Evolutionary conservation across 1,140 invertebrate species (phyloP), one percentile per base, ranked within the genome.

Genomic region (Coenobita brevimanus): DNA sequence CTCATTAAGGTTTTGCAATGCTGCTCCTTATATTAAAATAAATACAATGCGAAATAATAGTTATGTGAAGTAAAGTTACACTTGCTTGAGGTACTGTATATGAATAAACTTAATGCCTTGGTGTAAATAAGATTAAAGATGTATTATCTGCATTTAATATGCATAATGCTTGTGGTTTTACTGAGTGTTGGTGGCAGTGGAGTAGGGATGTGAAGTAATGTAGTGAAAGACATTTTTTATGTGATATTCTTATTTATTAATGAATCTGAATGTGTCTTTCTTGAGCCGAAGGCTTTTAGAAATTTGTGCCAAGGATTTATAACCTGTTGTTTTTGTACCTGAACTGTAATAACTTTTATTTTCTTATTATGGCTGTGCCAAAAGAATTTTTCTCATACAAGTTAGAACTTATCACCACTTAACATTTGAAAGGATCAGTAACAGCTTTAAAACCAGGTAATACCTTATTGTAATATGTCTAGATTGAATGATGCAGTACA

Each of bases 211-310:
- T 88, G 86, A 88, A 87, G 85, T 87, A 81, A 88, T 88, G 86
- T 88, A 88, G 86, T 88, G 86, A 88, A 88, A 88, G 86, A 88
- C 86, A 88, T 82, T 88, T 87, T 88, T 82, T 67, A 88, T 88
- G 86, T 88, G 86, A 88, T 88, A 88, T 62, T 88, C 69, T 82
- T 88, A 82, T 88, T 88, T 88, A 88, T 82, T 76, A 82, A 82
- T 88, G 80, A 88, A 82, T 88, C 62, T 88, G 64, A 76, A 87
- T 87, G 85, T 88, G 86, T 88, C 86, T 88, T 88, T 88, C 79
- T 88, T 88, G 86, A 88, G 86, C 86, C 86, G 80, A 88, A 88
- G 86, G 86, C 86, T 88, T 88, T 36, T 75, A 78, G 80, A 69
- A 88, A 76, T 82, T 88, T 69, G 86, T 88, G 86, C 86, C 86